Conservation (phyloP, 2,113 vertebrate species). For the Dipodomys ordii region DNA sequence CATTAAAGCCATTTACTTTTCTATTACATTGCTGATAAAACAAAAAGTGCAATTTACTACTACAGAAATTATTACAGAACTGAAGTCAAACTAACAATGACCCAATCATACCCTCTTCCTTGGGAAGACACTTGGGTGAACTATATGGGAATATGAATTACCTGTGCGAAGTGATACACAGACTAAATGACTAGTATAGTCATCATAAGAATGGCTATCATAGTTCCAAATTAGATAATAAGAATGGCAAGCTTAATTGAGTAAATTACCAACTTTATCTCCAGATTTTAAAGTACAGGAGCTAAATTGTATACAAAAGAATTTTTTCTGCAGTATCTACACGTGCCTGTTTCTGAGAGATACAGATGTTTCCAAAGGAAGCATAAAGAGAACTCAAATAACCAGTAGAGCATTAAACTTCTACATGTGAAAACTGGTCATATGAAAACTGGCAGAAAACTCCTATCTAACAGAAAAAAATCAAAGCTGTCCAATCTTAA, state of each 20-base stretch:
- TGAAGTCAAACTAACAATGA: conserved; percentile 16
- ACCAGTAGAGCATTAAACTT: neutral
- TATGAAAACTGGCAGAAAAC: neutral
- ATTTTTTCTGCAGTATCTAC: neutral
- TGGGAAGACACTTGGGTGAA: neutral
- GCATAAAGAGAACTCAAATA: neutral
- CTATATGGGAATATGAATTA: neutral
- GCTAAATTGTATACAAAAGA: neutral
- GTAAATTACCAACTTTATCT: conserved; percentile 2
- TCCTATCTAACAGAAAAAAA: neutral
- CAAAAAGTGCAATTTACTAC: conserved; percentile 27
- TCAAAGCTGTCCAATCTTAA: neutral
- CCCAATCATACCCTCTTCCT: neutral
- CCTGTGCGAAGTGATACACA: neutral
- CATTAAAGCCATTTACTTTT: neutral
- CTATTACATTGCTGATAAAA: conserved; percentile 33
- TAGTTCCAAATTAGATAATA: neutral
- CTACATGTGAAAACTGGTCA: neutral
- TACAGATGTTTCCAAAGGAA: neutral
- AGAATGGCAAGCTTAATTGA: conserved; percentile 21
- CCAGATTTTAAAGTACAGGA: conserved; percentile 1
- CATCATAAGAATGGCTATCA: neutral
- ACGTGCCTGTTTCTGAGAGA: neutral
- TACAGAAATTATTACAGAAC: conserved; percentile 37
- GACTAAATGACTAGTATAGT: conserved; percentile 16